Evolutionary conservation across 1,140 invertebrate genomes (phyloP).

Genomic region (Oedothorax gibbosus): DNA sequence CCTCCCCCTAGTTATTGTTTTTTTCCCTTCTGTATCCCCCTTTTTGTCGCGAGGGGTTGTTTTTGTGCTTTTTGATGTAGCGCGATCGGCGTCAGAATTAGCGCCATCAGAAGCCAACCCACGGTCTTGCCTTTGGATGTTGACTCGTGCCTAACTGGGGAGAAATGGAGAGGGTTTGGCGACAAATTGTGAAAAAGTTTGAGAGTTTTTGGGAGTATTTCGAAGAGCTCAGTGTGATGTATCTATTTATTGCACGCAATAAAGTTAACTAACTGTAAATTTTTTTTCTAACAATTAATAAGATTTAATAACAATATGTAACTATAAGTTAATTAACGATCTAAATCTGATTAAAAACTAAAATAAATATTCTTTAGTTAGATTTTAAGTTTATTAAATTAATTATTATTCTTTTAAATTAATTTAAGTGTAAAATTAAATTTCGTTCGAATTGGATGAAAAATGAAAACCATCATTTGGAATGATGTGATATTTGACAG

Average conservation of each 20-base stretch:
- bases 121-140: neutral
- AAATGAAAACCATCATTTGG: too few relatives aligned
- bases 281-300: too few relatives aligned
- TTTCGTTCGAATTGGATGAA: too few relatives aligned
- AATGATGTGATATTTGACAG: too few relatives aligned
- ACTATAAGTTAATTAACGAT: too few relatives aligned
- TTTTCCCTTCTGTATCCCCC: neutral
- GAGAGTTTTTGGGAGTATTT: neutral
- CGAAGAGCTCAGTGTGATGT: neutral
- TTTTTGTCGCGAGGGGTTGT: constrained; percentile 43
- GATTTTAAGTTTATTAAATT: too few relatives aligned
- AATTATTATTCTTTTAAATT: too few relatives aligned
- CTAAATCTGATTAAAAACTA: too few relatives aligned
- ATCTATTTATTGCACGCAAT: neutral
- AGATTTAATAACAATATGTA: too few relatives aligned
- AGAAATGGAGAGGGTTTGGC: neutral
- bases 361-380: too few relatives aligned
- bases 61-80: constrained; percentile 49
- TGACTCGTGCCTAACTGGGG: constrained; percentile 37
- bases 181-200: constrained; percentile 1
- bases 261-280: too few relatives aligned
- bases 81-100: constrained; percentile 49
- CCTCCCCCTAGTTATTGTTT: neutral
- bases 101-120: constrained; percentile 36
- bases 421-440: too few relatives aligned